Conservation (phyloP, 1,140 invertebrate genomes). For the Trichonephila clavata region DNA sequence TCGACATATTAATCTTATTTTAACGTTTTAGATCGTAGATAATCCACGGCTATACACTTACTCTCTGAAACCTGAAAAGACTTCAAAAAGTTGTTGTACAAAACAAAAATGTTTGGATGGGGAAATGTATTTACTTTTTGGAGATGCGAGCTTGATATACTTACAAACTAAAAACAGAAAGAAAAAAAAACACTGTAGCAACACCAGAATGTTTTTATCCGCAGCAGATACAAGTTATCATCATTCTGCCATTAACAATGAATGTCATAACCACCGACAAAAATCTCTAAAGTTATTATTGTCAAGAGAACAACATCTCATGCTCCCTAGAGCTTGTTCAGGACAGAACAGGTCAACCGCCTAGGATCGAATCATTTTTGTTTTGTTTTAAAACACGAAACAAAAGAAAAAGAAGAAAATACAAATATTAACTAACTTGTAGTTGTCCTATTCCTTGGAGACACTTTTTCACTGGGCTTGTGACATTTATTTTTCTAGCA, state of each 20-base stretch:
- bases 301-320: constrained; percentile 9
- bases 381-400: not conserved
- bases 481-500: constrained; percentile 26
- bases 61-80: no score
- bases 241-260: not conserved
- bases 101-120: no score
- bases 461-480: not conserved
- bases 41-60: no score
- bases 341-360: constrained; percentile 15
- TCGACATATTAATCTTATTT: no score
- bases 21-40: no score
- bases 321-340: not conserved
- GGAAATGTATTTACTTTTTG: no score
- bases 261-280: not conserved
- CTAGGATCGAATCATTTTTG: not conserved
- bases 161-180: no score
- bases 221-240: no score
- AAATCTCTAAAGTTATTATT: constrained; percentile 18
- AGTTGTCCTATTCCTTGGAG: not conserved
- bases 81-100: no score
- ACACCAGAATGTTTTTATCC: not conserved
- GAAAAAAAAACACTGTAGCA: no score
- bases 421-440: constrained; percentile 50
- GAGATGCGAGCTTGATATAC: no score
- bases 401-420: not conserved